Percentiles rank a stretch among this genome's conserved stretches.
These are phyloP conservation scores for Chelidonichthys spinosus DNA, from an alignment of 2,797 vertebrate genomes.

Conservation along the genomic window DNA sequence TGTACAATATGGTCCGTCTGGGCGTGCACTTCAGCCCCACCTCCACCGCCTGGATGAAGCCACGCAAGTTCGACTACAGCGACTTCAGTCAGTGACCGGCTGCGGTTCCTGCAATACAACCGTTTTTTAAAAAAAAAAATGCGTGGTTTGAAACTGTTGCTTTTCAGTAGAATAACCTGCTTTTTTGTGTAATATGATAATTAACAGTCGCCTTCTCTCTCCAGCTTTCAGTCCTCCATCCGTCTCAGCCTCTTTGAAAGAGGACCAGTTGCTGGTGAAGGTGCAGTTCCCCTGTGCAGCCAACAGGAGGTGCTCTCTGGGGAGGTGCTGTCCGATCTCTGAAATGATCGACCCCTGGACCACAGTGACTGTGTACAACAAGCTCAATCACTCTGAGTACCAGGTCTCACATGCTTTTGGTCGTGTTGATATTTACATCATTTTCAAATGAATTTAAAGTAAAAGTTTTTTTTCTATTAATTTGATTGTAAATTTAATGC, in stretches of 20 bases:
- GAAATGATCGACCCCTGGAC: constrained; percentile 60
- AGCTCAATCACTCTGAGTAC: constrained; percentile 43
- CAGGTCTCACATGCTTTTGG: constrained; percentile 60
- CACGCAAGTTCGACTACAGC: constrained; percentile 68
- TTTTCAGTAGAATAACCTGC: background rate
- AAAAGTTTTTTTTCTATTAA: background rate
- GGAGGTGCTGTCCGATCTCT: constrained; percentile 67
- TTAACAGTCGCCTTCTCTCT: background rate
- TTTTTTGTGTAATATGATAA: background rate
- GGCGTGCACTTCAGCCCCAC: constrained; percentile 59
- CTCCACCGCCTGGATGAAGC: constrained; percentile 57
- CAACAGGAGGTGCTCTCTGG: constrained; percentile 67
- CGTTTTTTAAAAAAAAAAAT: background rate
- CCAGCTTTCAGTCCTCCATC: constrained; percentile 78
- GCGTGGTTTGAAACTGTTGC: background rate
- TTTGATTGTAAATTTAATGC: background rate
- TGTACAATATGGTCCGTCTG: constrained; percentile 75
- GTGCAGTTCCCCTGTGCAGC: constrained; percentile 76
- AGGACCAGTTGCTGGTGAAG: constrained; percentile 61
- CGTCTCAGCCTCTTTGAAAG: constrained; percentile 57
- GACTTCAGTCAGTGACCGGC: constrained; percentile 71
- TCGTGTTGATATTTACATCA: background rate
- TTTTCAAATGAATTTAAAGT: background rate
- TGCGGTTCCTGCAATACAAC: background rate
- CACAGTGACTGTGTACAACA: constrained; percentile 76